phyloP scores from a whole-genome alignment of 2,797 vertebrate species.

The Anguilla megastoma region DNA sequence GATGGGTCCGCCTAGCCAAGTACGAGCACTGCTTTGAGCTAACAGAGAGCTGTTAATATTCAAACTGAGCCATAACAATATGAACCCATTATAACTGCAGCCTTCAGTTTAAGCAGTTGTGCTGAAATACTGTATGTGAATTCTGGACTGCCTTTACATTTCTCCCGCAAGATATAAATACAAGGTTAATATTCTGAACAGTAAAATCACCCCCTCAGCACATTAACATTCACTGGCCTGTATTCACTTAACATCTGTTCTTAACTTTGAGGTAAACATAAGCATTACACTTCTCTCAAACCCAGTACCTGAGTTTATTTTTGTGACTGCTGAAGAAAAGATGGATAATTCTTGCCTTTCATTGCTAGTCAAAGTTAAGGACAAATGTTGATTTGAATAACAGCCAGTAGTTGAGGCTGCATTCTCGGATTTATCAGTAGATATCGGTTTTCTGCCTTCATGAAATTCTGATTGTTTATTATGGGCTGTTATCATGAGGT shows the following conservation, averaged over 20 bases:
- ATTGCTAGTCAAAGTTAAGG: not conserved
- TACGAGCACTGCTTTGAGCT: too few species aligned
- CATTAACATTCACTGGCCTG: too few species aligned
- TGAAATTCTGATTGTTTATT: not conserved
- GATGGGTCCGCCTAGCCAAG: too few species aligned
- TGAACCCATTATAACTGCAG: too few species aligned
- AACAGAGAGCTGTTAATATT: too few species aligned
- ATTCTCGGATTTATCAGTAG: not conserved
- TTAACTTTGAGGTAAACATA: too few species aligned
- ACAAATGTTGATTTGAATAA: not conserved
- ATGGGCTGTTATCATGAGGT: not conserved
- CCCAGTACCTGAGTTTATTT: too few species aligned
- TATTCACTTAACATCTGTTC: too few species aligned
- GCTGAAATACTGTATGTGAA: not conserved
- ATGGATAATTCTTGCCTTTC: not conserved
- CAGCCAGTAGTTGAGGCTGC: not conserved
- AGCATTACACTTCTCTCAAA: too few species aligned
- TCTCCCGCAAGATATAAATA: not conserved
- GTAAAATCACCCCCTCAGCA: not conserved
- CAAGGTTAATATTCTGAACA: not conserved
- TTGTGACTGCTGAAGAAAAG: not conserved
- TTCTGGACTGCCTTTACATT: not conserved
- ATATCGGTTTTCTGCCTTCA: not conserved
- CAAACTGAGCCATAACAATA: too few species aligned
- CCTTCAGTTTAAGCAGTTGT: too few species aligned